Base-by-base conservation (phyloP, 2,113 vertebrate genomes). In the Aptenodytes forsteri region DNA sequence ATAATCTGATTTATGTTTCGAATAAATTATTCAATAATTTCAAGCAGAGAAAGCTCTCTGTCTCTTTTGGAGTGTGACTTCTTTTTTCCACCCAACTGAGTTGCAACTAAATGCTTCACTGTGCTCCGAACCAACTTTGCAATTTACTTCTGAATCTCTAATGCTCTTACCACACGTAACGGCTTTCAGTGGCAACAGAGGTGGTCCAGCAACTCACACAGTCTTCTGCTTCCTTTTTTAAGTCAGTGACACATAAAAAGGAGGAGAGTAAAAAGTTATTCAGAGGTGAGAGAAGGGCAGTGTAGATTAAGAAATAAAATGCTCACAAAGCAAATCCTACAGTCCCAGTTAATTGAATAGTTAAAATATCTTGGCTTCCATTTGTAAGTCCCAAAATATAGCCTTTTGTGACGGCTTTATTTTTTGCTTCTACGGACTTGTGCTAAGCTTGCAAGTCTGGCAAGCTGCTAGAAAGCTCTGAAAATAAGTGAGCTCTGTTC, bases 11-110 rank as follows among this genome's bases (percentile, higher is more conserved):
- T 95, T 96, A 82, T 96, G 90, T 96, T 95, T 94, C 1, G 17
- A 94, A 96, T 95, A 95, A 97, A 96, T 97, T 95, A 95, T 92
- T 96, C 95, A 97, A 65, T 87, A 93, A 95, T 97, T 96, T 97
- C 82, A 93, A 97, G 62, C 93, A 91, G 91, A 90, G 89, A 96
- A 87, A 96, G 65, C 73, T 87, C 80, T 94, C 89, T 79, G 80
- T 91, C 91, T 97, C 91, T 95, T 96, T 96, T 95, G 87, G 95
- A 95, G 87, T 93, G 83, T 91, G 87, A 91, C 89, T 96, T 81
- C 58, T 90, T 95, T 89, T 92, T 96, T 95, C 61, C 91, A 89
- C 91, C 81, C 83, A 91, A 38, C 83, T 89, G 94, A 92, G 83
- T 82, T 94, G 94, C 91, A 95, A 61, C 87, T 97, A 93, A 95